Evolutionary conservation across 2,113 vertebrate species (phyloP), one percentile per base, ranked within the genome.

Genomic region (Rhea pennata): DNA sequence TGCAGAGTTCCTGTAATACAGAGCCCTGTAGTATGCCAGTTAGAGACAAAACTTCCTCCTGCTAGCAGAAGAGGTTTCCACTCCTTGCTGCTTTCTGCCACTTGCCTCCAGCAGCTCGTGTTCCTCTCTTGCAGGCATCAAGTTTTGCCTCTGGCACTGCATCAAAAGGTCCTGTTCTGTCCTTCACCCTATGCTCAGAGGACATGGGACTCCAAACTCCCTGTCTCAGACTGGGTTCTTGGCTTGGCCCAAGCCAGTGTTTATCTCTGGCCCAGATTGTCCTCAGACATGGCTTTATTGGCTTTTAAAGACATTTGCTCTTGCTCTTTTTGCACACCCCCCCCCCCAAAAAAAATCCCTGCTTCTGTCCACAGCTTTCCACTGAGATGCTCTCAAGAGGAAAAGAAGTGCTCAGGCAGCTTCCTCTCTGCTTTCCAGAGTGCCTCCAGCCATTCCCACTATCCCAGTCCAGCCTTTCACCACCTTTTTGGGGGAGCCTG

Each of bases 401-500:
- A 78, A 42, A 74, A 24, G 40, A 48, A 53, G 5, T 44, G 9
- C 24, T 82, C 58, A 26, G n/a, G 15, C 33, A 27, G 56, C 46
- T 13, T 36, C 39, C 75, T 61, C n/a, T 59, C 39, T 40, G 24
- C 50, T 36, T 40, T 87, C 12, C 31, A 5, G 5, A 5, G 53
- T 10, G 42, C 44, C 16, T 39, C 23, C 46, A 69, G 53, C 65
- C 22, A 36, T 53, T 42, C 33, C 62, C 21, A 29, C 7, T 42
- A 15, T 3, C 5, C 31, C 12, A 1, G 0, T 22, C 16, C 61
- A 51, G 44, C 1, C 23, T 51, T 33, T 70, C 10, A 4, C 24
- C 42, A 29, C 33, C 16, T 10, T 23, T 89, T 33, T 7, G 19
- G 48, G n/a, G 29, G 3, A 3, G 6, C 46, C 46, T 48, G 46